Evolutionary conservation across 2,888 invertebrate genomes (phyloP), one percentile per base, ranked within the genome.

Genomic region (Perdita meconis): DNA sequence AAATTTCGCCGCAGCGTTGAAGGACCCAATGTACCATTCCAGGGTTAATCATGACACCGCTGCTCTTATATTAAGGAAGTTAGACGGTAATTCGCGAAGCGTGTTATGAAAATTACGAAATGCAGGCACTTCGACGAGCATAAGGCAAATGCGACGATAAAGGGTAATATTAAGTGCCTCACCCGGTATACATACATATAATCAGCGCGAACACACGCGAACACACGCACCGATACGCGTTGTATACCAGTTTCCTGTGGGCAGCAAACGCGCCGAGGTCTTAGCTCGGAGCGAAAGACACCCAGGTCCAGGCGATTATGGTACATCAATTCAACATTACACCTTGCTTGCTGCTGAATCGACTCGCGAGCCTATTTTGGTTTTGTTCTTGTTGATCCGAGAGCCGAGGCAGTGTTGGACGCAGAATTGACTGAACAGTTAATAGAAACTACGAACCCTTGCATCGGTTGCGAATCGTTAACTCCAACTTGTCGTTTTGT

Each of bases 281-380:
- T 73, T 56, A 66, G 67, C 78, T 72, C 47, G 66, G 67, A 72
- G 71, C 85, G 76, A 82, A 69, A 78, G 80, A 81, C 80, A 81
- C 76, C 76, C 78, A 76, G 76, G 80, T 75, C 79, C 69, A 30
- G 66, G 60, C 84, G 84, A 84, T 84, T 84, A 84, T 82, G 82
- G 80, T 84, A 83, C 79, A 81, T 81, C 81, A 70, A 71, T 76
- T 76, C 78, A 80, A 84, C 82, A 69, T 82, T 84, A 82, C 84
- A 84, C 85, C 85, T 84, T 84, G 82, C 82, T 77, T 59, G 74
- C 64, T 66, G 66, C 71, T 78, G 69, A 76, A 78, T 61, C 61
- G 67, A 60, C 77, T 77, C 65, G 26, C 53, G 40, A 50, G 57
- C 16, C 40, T 50, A 40, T 34, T 65, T 57, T 47, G 26, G 55